Conservation (phyloP, 2,888 invertebrate species). For the Meteorus cinctellus region DNA sequence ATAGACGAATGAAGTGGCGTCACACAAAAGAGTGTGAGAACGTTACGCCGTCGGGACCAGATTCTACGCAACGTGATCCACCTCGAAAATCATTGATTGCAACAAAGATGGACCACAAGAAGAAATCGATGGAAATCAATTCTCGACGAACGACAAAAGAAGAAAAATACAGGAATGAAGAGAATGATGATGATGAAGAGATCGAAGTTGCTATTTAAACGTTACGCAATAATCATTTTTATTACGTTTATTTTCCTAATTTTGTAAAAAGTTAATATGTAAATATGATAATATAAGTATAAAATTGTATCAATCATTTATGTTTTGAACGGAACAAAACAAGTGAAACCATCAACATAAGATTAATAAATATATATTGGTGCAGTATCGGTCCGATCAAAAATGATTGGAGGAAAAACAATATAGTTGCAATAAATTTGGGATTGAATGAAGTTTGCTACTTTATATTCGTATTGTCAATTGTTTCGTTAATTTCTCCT, state of each 20-base stretch:
- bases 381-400: too few relatives aligned
- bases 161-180: constrained; percentile 13
- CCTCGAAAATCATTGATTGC: neutral
- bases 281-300: neutral
- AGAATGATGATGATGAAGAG: constrained; percentile 61
- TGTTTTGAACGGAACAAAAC: neutral
- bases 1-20: constrained; percentile 91
- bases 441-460: neutral
- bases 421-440: neutral
- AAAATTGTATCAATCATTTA: neutral
- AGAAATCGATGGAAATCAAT: neutral
- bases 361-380: too few relatives aligned
- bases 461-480: neutral
- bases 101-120: neutral
- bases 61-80: constrained; percentile 52
- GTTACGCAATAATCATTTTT: constrained; percentile 29
- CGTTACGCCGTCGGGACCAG: constrained; percentile 47
- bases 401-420: too few relatives aligned
- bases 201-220: constrained; percentile 64
- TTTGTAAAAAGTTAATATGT: constrained; percentile 18
- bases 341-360: neutral
- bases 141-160: neutral
- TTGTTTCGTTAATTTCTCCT: neutral
- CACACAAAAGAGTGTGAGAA: constrained; percentile 81
- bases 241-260: constrained; percentile 14